Conservation (phyloP, 2,113 vertebrate genomes). For the Equus quagga region DNA sequence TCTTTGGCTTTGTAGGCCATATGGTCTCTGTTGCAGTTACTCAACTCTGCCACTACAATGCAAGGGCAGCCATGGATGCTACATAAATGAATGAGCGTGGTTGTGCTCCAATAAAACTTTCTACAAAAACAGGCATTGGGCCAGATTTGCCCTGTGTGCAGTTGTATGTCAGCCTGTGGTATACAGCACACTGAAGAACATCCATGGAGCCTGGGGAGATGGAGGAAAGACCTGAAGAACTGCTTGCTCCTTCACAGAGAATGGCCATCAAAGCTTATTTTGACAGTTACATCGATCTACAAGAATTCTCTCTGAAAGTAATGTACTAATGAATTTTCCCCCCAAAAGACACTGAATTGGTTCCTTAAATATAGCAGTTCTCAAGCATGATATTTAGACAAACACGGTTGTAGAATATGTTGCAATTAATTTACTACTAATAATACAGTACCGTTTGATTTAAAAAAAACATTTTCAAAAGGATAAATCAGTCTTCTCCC, state of each 20-base stretch:
- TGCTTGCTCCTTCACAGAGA: background rate
- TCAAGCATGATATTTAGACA: background rate
- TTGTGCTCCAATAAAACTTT: slow-evolving; percentile 5
- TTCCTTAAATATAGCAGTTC: slow-evolving; percentile 15
- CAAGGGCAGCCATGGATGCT: background rate
- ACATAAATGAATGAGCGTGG: background rate
- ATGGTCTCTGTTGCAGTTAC: background rate
- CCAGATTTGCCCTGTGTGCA: background rate
- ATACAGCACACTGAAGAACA: background rate
- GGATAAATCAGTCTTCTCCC: background rate
- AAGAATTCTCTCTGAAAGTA: slow-evolving; percentile 14
- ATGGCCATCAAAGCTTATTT: background rate
- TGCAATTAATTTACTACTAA: slow-evolving; percentile 26
- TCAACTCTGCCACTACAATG: background rate
- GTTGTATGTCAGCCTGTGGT: background rate
- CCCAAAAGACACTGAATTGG: background rate
- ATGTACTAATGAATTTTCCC: background rate
- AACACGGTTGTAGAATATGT: background rate
- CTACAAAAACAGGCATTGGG: slow-evolving; percentile 4
- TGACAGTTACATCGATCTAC: background rate
- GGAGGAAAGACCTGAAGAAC: background rate
- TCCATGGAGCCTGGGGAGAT: background rate
- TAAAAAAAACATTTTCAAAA: background rate
- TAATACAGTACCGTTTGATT: background rate
- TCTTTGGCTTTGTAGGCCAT: background rate